Evolutionary conservation across 2,888 invertebrate genomes (phyloP).

Genomic region (Perdita meconis): DNA sequence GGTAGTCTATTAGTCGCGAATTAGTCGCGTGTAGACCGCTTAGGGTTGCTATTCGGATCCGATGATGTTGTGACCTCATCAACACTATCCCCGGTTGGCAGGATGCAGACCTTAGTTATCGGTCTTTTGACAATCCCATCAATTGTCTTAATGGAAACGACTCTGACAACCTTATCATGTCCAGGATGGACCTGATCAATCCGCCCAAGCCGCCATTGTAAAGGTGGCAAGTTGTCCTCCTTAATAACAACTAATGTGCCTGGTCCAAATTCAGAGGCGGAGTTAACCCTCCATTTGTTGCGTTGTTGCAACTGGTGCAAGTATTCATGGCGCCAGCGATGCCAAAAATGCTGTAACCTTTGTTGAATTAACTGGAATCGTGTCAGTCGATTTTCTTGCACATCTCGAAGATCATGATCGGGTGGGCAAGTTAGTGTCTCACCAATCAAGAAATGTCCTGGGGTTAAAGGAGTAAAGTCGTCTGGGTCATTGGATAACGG

Average conservation of each 20-base stretch:
- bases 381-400: neutral
- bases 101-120: neutral
- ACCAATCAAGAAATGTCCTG: neutral
- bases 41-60: too few relatives aligned
- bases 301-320: conserved; percentile 37
- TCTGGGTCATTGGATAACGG: neutral
- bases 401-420: neutral
- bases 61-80: neutral
- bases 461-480: neutral
- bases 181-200: conserved; percentile 37
- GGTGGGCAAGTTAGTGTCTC: neutral
- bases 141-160: neutral
- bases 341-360: conserved; percentile 64
- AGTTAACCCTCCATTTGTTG: neutral
- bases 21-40: neutral
- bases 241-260: conserved; percentile 20
- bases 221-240: conserved; percentile 38
- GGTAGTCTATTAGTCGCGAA: neutral
- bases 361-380: conserved; percentile 49
- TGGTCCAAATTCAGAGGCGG: neutral
- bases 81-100: neutral
- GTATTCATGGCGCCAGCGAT: conserved; percentile 55
- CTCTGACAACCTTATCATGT: neutral
- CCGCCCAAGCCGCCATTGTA: conserved; percentile 36
- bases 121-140: neutral